Evolutionary conservation across 2,113 vertebrate species (phyloP), one percentile per base, ranked within the genome.

Genomic region (Colaptes auratus): DNA sequence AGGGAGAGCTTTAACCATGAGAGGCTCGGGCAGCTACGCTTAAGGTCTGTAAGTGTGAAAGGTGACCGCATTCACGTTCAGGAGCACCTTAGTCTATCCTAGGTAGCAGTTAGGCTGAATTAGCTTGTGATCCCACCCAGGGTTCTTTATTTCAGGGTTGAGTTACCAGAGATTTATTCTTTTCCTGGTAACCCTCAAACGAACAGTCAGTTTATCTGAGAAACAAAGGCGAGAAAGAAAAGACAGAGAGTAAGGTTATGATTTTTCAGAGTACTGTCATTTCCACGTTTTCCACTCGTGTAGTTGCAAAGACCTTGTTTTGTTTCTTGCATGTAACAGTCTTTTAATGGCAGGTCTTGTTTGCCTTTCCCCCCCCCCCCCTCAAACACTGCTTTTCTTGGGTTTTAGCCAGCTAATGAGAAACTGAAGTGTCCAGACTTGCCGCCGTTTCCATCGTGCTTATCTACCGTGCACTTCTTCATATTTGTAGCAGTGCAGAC

Each of bases 351-450:
- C 39, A 46, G 67, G 23, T 63, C 25, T 74, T 76, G 13, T 64
- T 79, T 84, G 12, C 8, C 31, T 25, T 52, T 24, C n/a, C n/a
- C n/a, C n/a, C n/a, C n/a, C n/a, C n/a, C n/a, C n/a, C n/a, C 66
- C 58, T 92, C 30, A 74, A 75, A 71, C 60, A 19, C 0, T 25
- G 2, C 25, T 44, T 58, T 58, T 86, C 44, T 91, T 96, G 61
- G 5, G 24, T 97, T 95, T 30, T 61, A 99, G 99, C 98, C 98
- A 93, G 97, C 98, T 27, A 96, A 95, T 74, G 99, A 99, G 79
- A 99, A 99, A 91, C 72, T 97, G 0, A 99, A 98, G 66, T 99
- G 99, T 83, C 99, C 99, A 3, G 99, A 99, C 35, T 28, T 98
- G 17, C 99, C 99, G 8, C 97, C 98, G 0, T 96, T 98, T 96